phyloP scores from a whole-genome alignment of 1,140 invertebrate genomes.

The Drosophila paulistorum region DNA sequence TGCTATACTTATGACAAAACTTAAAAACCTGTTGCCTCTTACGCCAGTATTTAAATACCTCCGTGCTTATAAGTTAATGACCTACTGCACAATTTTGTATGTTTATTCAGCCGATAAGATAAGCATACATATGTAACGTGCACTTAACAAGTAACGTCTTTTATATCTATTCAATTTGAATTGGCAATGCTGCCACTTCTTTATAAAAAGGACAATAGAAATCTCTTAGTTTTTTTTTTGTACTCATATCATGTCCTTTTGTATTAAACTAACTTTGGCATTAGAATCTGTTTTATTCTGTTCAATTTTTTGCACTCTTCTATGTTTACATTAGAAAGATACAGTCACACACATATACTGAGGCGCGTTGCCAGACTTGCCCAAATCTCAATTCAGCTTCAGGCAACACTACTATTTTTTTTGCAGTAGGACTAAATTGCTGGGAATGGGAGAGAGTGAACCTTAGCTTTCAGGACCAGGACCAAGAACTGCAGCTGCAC shows the following conservation, averaged over 20 bases:
- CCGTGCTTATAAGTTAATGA: conserved; percentile 13
- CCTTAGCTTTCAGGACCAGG: conserved; percentile 25
- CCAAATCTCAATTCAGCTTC: conserved; percentile 20
- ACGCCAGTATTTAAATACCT: background rate
- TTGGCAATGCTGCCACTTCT: background rate
- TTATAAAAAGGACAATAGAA: conserved; percentile 1
- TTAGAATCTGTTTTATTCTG: too few species aligned
- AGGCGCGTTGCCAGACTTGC: background rate
- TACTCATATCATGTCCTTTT: too few species aligned
- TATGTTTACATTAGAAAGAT: background rate
- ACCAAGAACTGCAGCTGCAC: conserved; percentile 32
- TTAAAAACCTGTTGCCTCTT: too few species aligned
- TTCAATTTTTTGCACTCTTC: background rate
- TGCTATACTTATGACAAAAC: too few species aligned
- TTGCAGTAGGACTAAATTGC: conserved; percentile 9
- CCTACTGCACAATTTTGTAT: conserved; percentile 24
- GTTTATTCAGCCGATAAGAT: conserved; percentile 30
- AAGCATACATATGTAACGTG: background rate
- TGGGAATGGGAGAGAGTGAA: conserved; percentile 8
- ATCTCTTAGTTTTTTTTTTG: background rate
- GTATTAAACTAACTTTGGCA: too few species aligned
- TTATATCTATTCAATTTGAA: background rate
- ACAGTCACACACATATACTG: background rate
- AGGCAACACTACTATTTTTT: conserved; percentile 16
- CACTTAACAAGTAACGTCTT: background rate